Conservation (phyloP, 1,140 invertebrate species). For the Holcopasites calliopsidis region DNA sequence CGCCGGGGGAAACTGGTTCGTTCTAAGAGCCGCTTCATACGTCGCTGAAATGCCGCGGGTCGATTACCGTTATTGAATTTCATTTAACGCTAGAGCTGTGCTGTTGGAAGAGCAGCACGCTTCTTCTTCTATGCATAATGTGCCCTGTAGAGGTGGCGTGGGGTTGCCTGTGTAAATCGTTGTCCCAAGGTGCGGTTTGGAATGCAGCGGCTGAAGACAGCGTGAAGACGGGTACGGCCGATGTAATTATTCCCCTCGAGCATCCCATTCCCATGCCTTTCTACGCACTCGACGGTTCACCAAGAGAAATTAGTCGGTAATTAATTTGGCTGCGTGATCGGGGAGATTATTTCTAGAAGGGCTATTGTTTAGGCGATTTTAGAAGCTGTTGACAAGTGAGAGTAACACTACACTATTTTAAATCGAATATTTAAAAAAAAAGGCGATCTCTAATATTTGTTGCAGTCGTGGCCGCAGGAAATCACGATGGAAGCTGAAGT, state of each 20-base stretch:
- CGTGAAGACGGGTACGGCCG: slow-evolving; percentile 35
- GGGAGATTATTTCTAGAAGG: too few species aligned
- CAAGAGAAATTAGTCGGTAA: slow-evolving; percentile 9
- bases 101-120: slow-evolving; percentile 29
- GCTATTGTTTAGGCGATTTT: too few species aligned
- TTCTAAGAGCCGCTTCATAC: slow-evolving; percentile 3
- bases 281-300: background rate
- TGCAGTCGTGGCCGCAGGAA: slow-evolving; percentile 82
- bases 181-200: slow-evolving; percentile 63
- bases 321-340: background rate
- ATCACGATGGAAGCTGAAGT: slow-evolving; percentile 88
- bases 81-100: slow-evolving; percentile 47
- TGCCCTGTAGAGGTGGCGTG: slow-evolving; percentile 43
- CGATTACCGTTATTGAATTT: slow-evolving; percentile 69
- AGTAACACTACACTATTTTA: too few species aligned
- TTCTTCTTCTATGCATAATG: slow-evolving; percentile 45
- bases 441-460: slow-evolving; percentile 10
- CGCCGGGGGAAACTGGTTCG: slow-evolving; percentile 60
- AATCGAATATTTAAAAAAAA: too few species aligned
- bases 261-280: background rate
- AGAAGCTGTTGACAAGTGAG: too few species aligned
- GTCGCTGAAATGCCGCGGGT: slow-evolving; percentile 53
- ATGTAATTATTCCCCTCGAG: slow-evolving; percentile 27
- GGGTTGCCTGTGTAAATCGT: slow-evolving; percentile 44
- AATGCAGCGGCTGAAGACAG: slow-evolving; percentile 59